Conservation (phyloP, 2,888 invertebrate genomes). For the Tipula confusa region DNA sequence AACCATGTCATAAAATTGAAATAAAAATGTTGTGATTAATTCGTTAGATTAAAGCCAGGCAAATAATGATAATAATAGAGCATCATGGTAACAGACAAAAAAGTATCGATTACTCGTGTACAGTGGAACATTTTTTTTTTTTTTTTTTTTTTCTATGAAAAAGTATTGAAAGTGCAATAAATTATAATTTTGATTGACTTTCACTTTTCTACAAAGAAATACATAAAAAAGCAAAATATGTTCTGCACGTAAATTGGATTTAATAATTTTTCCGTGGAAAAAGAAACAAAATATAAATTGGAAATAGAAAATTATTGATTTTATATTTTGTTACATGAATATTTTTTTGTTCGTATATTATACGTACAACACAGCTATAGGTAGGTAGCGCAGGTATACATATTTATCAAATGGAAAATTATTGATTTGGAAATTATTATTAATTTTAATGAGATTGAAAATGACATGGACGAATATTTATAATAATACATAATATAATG, state of each 20-base stretch:
- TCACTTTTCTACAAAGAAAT: background rate
- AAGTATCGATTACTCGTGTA: background rate
- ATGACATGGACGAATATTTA: background rate
- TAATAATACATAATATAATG: background rate
- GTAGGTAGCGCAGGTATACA: background rate
- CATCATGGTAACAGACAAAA: background rate
- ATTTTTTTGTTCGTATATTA: too few relatives aligned
- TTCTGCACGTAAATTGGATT: background rate
- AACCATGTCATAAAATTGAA: background rate
- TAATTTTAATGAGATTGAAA: conserved; percentile 6
- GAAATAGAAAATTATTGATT: background rate
- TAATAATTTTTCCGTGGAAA: conserved; percentile 3
- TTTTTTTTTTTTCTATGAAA: background rate
- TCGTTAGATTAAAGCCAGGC: background rate
- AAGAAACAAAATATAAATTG: too few relatives aligned
- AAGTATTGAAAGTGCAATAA: background rate
- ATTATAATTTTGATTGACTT: background rate
- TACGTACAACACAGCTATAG: background rate
- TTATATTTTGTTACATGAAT: background rate
- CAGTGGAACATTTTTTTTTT: too few relatives aligned
- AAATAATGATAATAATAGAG: background rate
- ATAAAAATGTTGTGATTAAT: background rate
- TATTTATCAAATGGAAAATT: background rate
- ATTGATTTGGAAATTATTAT: conserved; percentile 16
- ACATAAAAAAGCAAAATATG: background rate